Base-by-base conservation (phyloP, 2,888 invertebrate genomes). In the Cerastis leucographa region DNA sequence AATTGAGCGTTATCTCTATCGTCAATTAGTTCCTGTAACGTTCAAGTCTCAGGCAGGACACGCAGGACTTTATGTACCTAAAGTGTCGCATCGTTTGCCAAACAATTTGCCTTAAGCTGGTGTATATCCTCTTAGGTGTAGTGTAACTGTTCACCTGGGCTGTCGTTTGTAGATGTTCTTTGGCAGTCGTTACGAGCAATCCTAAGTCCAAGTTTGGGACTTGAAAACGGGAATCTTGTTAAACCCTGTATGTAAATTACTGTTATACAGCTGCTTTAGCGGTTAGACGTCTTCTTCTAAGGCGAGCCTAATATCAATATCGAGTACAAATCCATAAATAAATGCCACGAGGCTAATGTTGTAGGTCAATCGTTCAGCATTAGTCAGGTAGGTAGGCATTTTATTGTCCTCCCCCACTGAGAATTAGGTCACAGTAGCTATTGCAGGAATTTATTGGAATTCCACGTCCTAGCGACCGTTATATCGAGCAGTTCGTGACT, bases 381-480 rank as follows among this genome's bases (percentile, higher is more conserved):
- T 76, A 76, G 66, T 76, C 44, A 75, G 80, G 75, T 62, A 78
- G 68, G 75, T 65, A 78, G 68, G 66, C 66, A 71, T 86, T 86
- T 83, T 85, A 86, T 85, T 88, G 49, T 86, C 75, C 74, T 65
- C 66, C 67, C 22, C 51, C 71, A 67, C 76, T 49, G 80, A 81
- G 76, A 86, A 83, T 64, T 80, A 72, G 81, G 77, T 76, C 85
- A 67, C 62, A 54, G 78, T 65, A 81, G 80, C 83, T 76, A 85
- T 85, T 71, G 72, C 49, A 67, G 80, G 85, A 78, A 89, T 89
- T 88, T 88, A 90, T 89, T 77, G 87, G 87, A 88, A 88, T 89
- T 88, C 80, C 77, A 78, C 76, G 68, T 71, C 66, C 46, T 64
- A 19, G 61, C 62, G 44, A 46, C 71, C 66, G 56, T 59, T 77